Base-by-base conservation (phyloP, 1,140 invertebrate genomes). In the Pemphigus obesinymphae region DNA sequence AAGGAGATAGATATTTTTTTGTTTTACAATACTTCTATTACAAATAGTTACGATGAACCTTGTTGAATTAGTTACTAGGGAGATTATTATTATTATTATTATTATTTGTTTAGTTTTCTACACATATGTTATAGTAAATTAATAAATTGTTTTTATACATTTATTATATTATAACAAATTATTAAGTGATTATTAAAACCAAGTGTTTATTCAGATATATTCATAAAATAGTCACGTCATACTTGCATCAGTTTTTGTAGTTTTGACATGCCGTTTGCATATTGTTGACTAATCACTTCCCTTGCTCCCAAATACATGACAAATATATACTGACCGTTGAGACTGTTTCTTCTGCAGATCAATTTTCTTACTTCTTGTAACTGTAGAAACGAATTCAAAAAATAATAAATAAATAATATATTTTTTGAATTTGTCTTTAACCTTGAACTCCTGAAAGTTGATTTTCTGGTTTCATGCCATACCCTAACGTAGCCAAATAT, bases 311-410 rank as follows among this genome's bases (percentile, higher is more conserved):
- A 99, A 96, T 2, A 99, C 95, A 88, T 99, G 96, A 88, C 98
- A 99, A 86, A 95, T 93, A 87, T 99, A 99, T 11, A 99, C 97
- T 87, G 95, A 98, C 83, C 97, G 89, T 86, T 92, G 95, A 2
- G 97, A 97, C 86, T 98, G 97, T 85, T 96, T 96, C 86, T 99
- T 99, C 55, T 93, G 93, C 76, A 98, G 88, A 88, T 99, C 98
- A 55, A 98, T 90, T 87, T 94, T 94, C 85, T 98, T 97, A 84
- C 99, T 97, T 83, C 97, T 90, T 0, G 97, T 99, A 34, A 99
- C 95, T 91, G 88, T 84, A 86, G 87, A 85, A 84, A 84, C 13
- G 10, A 45, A 76, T 78, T 76, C 76, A 73, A 48, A 50, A 83
- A n/a, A 45, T 81, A 37, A 50, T 82, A 20, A 82, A 7, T 2